Percentiles rank a stretch among this genome's conserved stretches.
phyloP scores from a whole-genome alignment of 1,140 invertebrate species.

The Drosophila willistoni region DNA sequence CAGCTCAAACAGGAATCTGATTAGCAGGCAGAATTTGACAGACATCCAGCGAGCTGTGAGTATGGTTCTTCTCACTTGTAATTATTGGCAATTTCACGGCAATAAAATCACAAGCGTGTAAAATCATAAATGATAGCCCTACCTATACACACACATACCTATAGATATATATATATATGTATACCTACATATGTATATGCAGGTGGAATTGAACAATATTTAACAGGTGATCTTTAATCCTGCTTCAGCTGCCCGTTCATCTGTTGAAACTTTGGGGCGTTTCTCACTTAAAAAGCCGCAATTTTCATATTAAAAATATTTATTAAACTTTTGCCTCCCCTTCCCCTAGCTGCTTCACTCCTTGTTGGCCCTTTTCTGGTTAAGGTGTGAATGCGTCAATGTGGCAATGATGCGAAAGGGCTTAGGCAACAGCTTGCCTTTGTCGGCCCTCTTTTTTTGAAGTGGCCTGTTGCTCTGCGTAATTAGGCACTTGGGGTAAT shows the following conservation, averaged over 20 bases:
- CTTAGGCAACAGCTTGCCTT: constrained; percentile 44
- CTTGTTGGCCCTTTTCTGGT: not conserved
- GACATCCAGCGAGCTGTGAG: not conserved
- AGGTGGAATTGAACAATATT: constrained; percentile 57
- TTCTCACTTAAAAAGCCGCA: constrained; percentile 63
- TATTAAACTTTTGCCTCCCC: constrained; percentile 51
- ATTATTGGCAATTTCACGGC: constrained; percentile 81
- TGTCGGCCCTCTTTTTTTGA: constrained; percentile 28
- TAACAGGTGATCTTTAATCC: constrained; percentile 31
- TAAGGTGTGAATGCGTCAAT: constrained; percentile 78
- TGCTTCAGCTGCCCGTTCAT: constrained; percentile 15
- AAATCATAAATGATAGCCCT: constrained; percentile 72
- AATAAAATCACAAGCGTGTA: constrained; percentile 80
- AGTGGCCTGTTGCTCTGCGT: constrained; percentile 17
- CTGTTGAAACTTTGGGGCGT: constrained; percentile 53
- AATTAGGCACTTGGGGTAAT: constrained; percentile 70
- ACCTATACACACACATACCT: not conserved
- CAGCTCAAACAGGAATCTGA: constrained; percentile 27
- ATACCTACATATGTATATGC: constrained; percentile 32
- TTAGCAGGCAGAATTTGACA: constrained; percentile 31
- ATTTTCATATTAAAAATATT: constrained; percentile 70
- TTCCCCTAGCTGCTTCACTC: not conserved
- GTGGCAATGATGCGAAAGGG: constrained; percentile 59
- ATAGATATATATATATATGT: constrained; percentile 9
- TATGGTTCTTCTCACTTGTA: constrained; percentile 41